phyloP scores from a whole-genome alignment of 1,140 invertebrate species.

The Chionoecetes opilio region DNA sequence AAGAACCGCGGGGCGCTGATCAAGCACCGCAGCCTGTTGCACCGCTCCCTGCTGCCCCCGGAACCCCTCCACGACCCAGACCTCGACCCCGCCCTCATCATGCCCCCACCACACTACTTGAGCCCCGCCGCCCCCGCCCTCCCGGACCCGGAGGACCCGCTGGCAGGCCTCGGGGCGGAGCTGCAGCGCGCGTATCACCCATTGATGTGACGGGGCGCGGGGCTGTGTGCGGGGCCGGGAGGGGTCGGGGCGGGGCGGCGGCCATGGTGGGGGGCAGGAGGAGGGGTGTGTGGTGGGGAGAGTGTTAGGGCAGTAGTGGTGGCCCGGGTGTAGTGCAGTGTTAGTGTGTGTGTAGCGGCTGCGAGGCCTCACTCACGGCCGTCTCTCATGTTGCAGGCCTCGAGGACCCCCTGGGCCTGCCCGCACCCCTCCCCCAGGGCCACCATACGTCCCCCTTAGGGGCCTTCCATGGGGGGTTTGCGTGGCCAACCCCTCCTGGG shows the following conservation, averaged over 20 bases:
- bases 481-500: constrained; percentile 69
- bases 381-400: constrained; percentile 75
- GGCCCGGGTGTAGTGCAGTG: constrained; percentile 39
- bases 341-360: constrained; percentile 55
- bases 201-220: constrained; percentile 76
- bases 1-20: constrained; percentile 80
- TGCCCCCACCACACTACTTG: neutral
- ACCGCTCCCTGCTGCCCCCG: constrained; percentile 63
- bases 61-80: neutral
- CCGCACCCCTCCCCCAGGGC: constrained; percentile 65
- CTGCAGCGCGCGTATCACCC: constrained; percentile 70
- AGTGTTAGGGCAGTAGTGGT: constrained; percentile 68
- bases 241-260: constrained; percentile 21
- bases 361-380: constrained; percentile 69
- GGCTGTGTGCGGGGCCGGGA: constrained; percentile 55
- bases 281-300: neutral
- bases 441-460: constrained; percentile 66
- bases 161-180: constrained; percentile 50
- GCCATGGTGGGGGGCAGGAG: neutral
- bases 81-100: constrained; percentile 51
- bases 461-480: constrained; percentile 73
- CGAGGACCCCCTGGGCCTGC: constrained; percentile 73
- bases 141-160: constrained; percentile 7
- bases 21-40: constrained; percentile 78
- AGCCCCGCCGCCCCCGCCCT: constrained; percentile 12